Evolutionary conservation across 2,113 vertebrate genomes (phyloP), one percentile per base, ranked within the genome.

Genomic region (Grus americana): DNA sequence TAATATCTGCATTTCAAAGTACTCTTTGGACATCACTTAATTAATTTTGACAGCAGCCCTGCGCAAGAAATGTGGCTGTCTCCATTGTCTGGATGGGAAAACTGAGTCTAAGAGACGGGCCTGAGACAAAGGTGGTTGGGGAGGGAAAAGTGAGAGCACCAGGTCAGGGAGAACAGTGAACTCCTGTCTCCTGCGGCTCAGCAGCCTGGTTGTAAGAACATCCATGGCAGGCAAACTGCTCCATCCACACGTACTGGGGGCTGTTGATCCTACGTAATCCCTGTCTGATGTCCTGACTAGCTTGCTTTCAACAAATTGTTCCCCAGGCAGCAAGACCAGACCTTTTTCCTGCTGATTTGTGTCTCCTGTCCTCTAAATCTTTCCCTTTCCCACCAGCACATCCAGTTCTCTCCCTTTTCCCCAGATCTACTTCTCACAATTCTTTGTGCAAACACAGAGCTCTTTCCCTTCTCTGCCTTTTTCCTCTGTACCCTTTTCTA

Each of bases 1-100:
- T 68, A 65, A 63, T 47, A 97, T 97, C 92, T 97, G 95, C 96
- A 97, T 95, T 97, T 97, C 96, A 96, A 97, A 97, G 96, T 79
- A n/a, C 80, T 90, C 89, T 76, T 93, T 89, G 87, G 91, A 87
- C 92, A 93, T 92, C 78, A 90, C 92, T 95, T 96, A 97, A 97
- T 96, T 97, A 86, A 86, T 81, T 93, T 95, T 95, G 96, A 97
- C 96, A 97, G 95, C 91, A 87, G 2, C 32, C 46, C 86, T 26
- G 74, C 0, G 3, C 62, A 21, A 18, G 83, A 75, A 89, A 75
- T 38, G 81, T 9, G 54, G 62, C 66, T 36, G 36, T 44, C 42
- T 89, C 30, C 72, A 15, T 84, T 76, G 46, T 47, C 54, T 38
- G 78, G 49, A 13, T 92, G 94, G 88, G 88, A 93, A 93, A 95